Conservation (phyloP, 2,888 invertebrate species). For the Pogonocherus hispidulus region DNA sequence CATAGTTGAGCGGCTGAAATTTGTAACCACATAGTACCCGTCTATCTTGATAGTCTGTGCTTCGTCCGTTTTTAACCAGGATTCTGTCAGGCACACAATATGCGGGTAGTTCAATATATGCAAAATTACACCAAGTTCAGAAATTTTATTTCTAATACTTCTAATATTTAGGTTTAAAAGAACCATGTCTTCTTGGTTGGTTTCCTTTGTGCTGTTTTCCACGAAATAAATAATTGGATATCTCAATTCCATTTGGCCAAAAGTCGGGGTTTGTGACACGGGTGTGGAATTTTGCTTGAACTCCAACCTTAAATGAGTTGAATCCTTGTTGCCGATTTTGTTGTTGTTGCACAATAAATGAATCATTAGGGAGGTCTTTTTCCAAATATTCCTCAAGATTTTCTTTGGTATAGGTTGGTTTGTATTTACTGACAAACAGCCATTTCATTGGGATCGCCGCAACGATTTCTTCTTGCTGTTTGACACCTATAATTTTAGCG, state of each 20-base stretch:
- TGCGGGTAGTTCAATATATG: neutral
- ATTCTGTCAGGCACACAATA: slow-evolving; percentile 2
- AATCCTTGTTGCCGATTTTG: neutral
- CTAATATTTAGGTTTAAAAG: slow-evolving; percentile 2
- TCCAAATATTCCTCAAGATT: neutral
- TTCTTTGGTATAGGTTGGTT: neutral
- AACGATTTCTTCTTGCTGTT: neutral
- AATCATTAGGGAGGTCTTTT: neutral
- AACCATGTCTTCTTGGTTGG: neutral
- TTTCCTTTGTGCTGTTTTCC: neutral
- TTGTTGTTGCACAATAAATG: neutral
- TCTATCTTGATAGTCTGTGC: neutral
- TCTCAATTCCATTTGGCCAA: neutral
- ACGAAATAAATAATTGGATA: neutral
- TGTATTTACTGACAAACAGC: slow-evolving; percentile 6
- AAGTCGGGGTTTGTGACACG: neutral
- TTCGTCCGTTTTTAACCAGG: neutral
- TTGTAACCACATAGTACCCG: neutral
- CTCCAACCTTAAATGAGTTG: slow-evolving; percentile 5
- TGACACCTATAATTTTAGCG: neutral
- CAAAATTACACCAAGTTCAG: neutral
- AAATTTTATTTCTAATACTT: neutral
- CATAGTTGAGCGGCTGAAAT: neutral
- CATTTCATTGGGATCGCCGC: neutral
- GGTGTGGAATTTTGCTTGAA: neutral